A percentile compares a stretch with the other conserved stretches of the same genome.
These are phyloP conservation scores for Zoroaster sp. DNA, from an alignment of 53 echinoderm and acorn worm species.

Conservation along the genomic window DNA sequence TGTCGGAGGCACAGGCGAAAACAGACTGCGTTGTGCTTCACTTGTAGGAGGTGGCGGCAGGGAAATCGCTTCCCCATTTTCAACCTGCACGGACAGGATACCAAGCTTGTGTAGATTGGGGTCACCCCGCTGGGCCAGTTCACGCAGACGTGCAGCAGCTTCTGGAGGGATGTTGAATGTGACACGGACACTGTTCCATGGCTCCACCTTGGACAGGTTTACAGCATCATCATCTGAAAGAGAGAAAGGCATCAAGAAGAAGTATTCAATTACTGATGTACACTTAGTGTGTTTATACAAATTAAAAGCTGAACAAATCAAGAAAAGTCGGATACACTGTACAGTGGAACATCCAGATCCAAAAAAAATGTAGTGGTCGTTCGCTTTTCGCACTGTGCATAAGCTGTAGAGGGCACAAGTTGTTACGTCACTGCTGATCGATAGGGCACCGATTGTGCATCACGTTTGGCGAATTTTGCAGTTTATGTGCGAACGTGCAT, in stretches of 20 bases:
- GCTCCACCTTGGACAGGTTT: conserved; percentile 81
- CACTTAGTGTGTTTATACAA: too few relatives aligned
- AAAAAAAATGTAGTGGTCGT: too few relatives aligned
- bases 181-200: conserved; percentile 97
- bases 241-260: background rate
- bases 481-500: too few relatives aligned
- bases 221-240: conserved; percentile 54
- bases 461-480: too few relatives aligned
- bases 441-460: too few relatives aligned
- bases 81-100: conserved; percentile 91
- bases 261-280: too few relatives aligned
- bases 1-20: conserved; percentile 49
- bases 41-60: conserved; percentile 38
- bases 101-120: conserved; percentile 83
- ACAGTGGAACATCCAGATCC: too few relatives aligned
- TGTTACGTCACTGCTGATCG: too few relatives aligned
- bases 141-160: conserved; percentile 80
- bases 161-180: conserved; percentile 95
- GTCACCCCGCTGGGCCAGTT: conserved; percentile 84
- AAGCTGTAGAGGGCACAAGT: too few relatives aligned
- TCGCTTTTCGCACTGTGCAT: too few relatives aligned
- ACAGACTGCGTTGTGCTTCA: conserved; percentile 18
- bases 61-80: conserved; percentile 75
- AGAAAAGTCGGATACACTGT: too few relatives aligned
- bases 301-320: too few relatives aligned